A percentile compares a stretch with the other conserved stretches of the same genome.
Evolutionary conservation across 2,113 vertebrate genomes (phyloP).

Genomic region (Sterrhoptilus dennistouni): DNA sequence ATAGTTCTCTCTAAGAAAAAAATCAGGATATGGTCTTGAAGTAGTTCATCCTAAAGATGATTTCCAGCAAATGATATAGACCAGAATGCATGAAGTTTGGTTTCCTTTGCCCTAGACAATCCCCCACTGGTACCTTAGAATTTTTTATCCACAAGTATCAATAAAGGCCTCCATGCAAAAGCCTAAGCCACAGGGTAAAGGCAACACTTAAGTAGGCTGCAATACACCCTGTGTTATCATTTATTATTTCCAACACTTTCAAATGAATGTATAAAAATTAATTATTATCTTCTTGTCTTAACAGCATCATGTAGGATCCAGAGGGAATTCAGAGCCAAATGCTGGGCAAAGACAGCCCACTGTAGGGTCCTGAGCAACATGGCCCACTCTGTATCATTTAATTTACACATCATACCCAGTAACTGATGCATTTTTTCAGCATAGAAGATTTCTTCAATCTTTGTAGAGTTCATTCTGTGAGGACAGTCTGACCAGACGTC

Average conservation of each 20-base stretch:
- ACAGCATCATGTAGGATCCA: neutral
- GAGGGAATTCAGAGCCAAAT: neutral
- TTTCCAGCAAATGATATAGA: neutral
- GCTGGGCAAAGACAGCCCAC: neutral
- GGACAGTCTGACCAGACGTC: neutral
- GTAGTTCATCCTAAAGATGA: neutral
- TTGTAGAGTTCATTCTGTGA: neutral
- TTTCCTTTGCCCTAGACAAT: neutral
- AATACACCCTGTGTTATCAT: neutral
- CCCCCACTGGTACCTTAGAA: fast-evolving
- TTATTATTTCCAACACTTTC: neutral
- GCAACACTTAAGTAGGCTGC: neutral
- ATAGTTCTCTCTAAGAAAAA: neutral
- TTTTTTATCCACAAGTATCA: neutral
- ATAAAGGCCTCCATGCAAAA: neutral
- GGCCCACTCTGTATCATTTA: neutral
- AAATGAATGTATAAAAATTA: neutral
- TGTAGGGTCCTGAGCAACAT: neutral
- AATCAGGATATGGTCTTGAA: neutral
- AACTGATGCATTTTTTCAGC: neutral
- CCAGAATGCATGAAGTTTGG: neutral
- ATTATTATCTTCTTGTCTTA: neutral
- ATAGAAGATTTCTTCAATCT: neutral
- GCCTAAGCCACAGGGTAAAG: neutral
- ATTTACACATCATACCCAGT: neutral